Evolutionary conservation across 2,113 vertebrate species (phyloP).

Genomic region (Pleuronectes platessa): DNA sequence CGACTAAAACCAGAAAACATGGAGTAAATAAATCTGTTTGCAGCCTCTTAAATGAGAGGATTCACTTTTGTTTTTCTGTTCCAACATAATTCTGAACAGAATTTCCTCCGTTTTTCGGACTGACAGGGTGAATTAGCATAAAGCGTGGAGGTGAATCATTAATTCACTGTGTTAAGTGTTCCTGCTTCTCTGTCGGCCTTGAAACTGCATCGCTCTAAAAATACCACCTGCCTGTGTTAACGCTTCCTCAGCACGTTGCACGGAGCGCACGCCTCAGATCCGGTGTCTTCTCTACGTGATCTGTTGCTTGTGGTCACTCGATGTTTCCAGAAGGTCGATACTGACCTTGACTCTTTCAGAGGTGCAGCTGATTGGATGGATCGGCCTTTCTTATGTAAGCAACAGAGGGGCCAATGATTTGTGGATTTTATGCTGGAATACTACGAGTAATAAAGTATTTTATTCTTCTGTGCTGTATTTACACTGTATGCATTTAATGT

Average conservation of each 20-base stretch:
- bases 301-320: neutral
- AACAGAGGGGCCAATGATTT: neutral
- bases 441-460: neutral
- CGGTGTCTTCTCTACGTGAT: neutral
- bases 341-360: neutral
- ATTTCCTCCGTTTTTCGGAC: neutral
- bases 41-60: neutral
- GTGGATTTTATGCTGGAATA: neutral
- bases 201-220: slow-evolving; percentile 1
- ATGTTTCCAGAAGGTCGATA: neutral
- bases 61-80: neutral
- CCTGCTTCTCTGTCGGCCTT: neutral
- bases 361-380: neutral
- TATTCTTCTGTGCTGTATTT: neutral
- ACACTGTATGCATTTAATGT: too few species aligned
- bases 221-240: neutral
- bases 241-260: neutral
- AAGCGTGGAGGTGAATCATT: neutral
- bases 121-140: neutral
- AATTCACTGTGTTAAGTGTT: neutral
- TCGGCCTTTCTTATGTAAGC: neutral
- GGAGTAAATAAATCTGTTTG: neutral
- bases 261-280: neutral
- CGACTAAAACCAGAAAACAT: too few species aligned
- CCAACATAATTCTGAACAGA: neutral